These are phyloP conservation scores for Coboldia fuscipes DNA, from an alignment of 1,140 invertebrate species.

Conservation along the genomic window DNA sequence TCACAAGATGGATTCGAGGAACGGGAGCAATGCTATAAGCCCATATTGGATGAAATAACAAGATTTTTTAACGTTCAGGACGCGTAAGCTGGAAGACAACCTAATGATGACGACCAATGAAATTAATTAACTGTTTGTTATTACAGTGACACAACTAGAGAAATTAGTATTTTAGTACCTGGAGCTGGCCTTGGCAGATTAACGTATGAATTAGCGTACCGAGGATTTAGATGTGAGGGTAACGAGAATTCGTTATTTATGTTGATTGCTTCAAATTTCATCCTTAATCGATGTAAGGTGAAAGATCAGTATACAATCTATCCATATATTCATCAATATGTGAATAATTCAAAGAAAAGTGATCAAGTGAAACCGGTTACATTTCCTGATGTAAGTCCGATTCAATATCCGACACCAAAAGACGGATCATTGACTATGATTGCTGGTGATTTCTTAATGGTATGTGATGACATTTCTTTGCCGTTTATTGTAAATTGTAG, in stretches of 20 bases:
- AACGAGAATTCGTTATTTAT: slow-evolving; percentile 97
- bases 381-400: slow-evolving; percentile 85
- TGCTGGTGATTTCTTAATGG: slow-evolving; percentile 82
- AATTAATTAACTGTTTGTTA: slow-evolving; percentile 3
- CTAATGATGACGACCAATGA: no score
- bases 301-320: slow-evolving; percentile 28
- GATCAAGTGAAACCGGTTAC: slow-evolving; percentile 57
- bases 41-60: slow-evolving; percentile 71
- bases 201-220: slow-evolving; percentile 76
- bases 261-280: slow-evolving; percentile 90
- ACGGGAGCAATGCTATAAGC: slow-evolving; percentile 69
- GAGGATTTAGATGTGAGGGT: slow-evolving; percentile 82
- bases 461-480: slow-evolving; percentile 16
- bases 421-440: slow-evolving; percentile 67
- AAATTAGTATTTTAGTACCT: slow-evolving; percentile 70
- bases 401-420: slow-evolving; percentile 30
- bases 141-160: no score
- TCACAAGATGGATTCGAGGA: slow-evolving; percentile 62
- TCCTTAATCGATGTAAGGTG: slow-evolving; percentile 51
- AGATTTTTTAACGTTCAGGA: slow-evolving; percentile 41
- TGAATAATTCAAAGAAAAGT: slow-evolving; percentile 61
- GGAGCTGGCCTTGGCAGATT: slow-evolving; percentile 86
- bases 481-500: neutral
- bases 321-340: slow-evolving; percentile 87
- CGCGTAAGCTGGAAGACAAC: slow-evolving; percentile 12